Conservation (phyloP, 2,113 vertebrate genomes). For the Brienomyrus brachyistius region DNA sequence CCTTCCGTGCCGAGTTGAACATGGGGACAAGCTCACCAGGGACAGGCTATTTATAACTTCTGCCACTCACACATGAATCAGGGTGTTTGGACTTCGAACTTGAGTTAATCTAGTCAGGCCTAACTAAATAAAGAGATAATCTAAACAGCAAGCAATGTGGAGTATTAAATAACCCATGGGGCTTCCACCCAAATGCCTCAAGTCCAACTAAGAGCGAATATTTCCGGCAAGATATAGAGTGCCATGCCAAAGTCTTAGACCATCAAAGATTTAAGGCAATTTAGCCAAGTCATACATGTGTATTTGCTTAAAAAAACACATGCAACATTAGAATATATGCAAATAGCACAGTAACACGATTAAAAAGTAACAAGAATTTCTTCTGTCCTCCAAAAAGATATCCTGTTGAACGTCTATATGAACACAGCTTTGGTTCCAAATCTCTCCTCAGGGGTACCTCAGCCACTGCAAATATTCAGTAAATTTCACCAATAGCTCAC, state of each 20-base stretch:
- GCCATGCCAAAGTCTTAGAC: background rate
- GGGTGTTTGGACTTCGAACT: slow-evolving; percentile 11
- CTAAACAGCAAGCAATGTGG: slow-evolving; percentile 8
- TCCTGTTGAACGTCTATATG: background rate
- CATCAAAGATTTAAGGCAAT: background rate
- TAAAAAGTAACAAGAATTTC: background rate
- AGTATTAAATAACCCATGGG: slow-evolving; percentile 20
- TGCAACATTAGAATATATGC: background rate
- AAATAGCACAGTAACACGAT: background rate
- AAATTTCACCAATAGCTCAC: background rate
- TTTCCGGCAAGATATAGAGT: background rate
- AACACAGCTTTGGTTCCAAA: background rate
- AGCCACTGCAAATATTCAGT: background rate
- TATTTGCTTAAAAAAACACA: background rate
- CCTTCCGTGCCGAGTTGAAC: slow-evolving; percentile 2
- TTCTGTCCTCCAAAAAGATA: background rate
- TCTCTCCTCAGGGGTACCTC: background rate
- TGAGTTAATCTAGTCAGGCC: slow-evolving; percentile 7
- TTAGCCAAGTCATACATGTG: background rate
- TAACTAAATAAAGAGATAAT: slow-evolving; percentile 21
- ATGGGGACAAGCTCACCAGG: background rate
- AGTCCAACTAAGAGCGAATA: background rate
- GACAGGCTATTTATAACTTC: slow-evolving; percentile 22
- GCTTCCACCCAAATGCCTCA: background rate
- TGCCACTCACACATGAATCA: background rate